Evolutionary conservation across 2,888 invertebrate genomes (phyloP).

Genomic region (Cephonodes hylas): DNA sequence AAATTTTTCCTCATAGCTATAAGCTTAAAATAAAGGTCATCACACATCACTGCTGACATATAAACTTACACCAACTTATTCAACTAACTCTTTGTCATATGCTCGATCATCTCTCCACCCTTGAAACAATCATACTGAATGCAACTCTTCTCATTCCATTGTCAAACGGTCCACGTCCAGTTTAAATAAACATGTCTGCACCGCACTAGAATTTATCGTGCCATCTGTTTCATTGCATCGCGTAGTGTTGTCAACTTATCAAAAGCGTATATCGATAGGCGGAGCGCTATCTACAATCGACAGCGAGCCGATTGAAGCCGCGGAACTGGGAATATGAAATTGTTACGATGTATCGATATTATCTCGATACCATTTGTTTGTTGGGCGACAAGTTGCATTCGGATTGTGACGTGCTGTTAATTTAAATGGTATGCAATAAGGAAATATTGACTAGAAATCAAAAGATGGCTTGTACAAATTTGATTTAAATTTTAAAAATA

Average conservation of each 20-base stretch:
- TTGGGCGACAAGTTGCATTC: conserved; percentile 20
- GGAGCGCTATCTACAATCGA: conserved; percentile 39
- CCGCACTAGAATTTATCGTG: conserved; percentile 33
- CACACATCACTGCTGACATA: no score
- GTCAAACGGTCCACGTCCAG: conserved; percentile 26
- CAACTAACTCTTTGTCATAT: no score
- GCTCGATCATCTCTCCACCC: no score
- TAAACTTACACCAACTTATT: no score
- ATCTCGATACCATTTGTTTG: conserved; percentile 25
- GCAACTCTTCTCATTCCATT: conserved; percentile 24
- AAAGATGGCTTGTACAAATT: no score
- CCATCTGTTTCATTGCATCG: conserved; percentile 36
- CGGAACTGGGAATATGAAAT: conserved; percentile 30
- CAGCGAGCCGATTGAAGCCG: conserved; percentile 37
- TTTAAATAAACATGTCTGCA: conserved; percentile 30
- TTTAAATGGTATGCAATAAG: background rate
- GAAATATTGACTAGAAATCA: no score
- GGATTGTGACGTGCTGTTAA: conserved; percentile 16
- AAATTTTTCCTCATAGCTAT: no score
- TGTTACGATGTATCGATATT: conserved; percentile 32
- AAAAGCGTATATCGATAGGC: conserved; percentile 42
- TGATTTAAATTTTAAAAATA: no score
- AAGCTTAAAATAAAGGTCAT: no score
- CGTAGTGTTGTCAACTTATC: conserved; percentile 35
- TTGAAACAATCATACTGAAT: background rate